Conservation (phyloP, 2,113 vertebrate genomes). For the Chelonoidis abingdonii region DNA sequence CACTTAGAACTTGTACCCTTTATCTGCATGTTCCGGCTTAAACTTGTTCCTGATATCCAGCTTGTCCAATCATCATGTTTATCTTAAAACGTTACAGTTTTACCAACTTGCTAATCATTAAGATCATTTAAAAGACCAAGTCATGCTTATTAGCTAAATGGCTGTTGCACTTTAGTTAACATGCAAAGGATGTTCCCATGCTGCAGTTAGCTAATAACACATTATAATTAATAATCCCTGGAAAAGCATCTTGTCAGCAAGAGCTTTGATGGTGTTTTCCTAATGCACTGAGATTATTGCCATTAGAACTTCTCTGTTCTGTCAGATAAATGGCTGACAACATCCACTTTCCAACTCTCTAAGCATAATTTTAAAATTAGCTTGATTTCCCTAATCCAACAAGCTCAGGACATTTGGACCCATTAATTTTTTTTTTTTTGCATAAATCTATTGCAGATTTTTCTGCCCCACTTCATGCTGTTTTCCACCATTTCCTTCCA, state of each 20-base stretch:
- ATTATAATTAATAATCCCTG: constrained; percentile 79
- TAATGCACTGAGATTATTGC: constrained; percentile 63
- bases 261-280: constrained; percentile 71
- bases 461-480: constrained; percentile 70
- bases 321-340: constrained; percentile 40
- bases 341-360: constrained; percentile 46
- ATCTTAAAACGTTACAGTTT: constrained; percentile 73
- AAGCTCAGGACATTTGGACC: constrained; percentile 51
- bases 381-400: constrained; percentile 70
- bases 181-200: constrained; percentile 33
- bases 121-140: constrained; percentile 63
- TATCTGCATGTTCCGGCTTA: constrained; percentile 58
- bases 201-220: constrained; percentile 71
- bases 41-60: constrained; percentile 56
- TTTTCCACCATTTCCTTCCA: constrained; percentile 37
- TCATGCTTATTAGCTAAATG: constrained; percentile 75
- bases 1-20: constrained; percentile 27
- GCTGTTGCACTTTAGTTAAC: constrained; percentile 69
- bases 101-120: constrained; percentile 82
- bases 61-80: constrained; percentile 59
- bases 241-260: constrained; percentile 81
- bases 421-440: constrained; percentile 49
- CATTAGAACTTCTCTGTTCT: constrained; percentile 66
- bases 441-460: constrained; percentile 61
- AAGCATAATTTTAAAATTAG: constrained; percentile 66